Base-by-base conservation (phyloP, 2,888 invertebrate species). In the Altica lythri region DNA sequence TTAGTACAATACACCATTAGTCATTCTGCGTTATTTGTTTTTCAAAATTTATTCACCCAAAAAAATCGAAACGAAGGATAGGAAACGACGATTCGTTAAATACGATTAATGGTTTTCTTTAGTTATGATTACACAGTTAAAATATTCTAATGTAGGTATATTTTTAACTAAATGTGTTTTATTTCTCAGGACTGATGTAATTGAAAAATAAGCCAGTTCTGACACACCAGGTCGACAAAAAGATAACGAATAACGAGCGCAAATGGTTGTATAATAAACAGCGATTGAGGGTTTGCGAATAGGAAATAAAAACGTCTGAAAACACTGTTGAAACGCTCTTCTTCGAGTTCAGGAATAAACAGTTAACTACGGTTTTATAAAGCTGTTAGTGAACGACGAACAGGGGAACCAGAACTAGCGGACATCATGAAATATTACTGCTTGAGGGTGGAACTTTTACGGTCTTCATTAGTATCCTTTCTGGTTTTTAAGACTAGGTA, bases 301-400 rank as follows among this genome's bases (percentile, higher is more conserved):
- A 32, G 45, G 19, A 45, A 45, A 45, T 45, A 45, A 45, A 45
- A 45, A 44, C 44, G 30, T 44, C 44, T 44, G 44, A 43, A 44
- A 17, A 30, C 44, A 30, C 12, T 17, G 44, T 44, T 18, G 29
- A 44, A 44, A 12, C 45, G 45, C 19, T 45, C 32, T 16, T 45
- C 45, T n/a, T n/a, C n/a, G n/a, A 45, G 45, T 45, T 32, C 45
- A 45, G 34, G 13, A 45, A 45, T 45, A 45, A 45, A 45, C 45
- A 45, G 45, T 45, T 45, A 45, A 45, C 45, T 45, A 45, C 19
- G 32, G 45, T 45, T 45, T 45, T 45, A 45, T 45, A 45, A 45
- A 45, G 45, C 45, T 30, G 32, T 45, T 45, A 45, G 19, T 45
- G 42, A 32, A 43, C 45, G 45, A 45, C 29, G 30, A 45, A 30